Percentiles rank a stretch among this genome's conserved stretches.
These are phyloP conservation scores for Dicyrtoma fusca DNA, from an alignment of 2,888 invertebrate genomes.

Conservation along the genomic window DNA sequence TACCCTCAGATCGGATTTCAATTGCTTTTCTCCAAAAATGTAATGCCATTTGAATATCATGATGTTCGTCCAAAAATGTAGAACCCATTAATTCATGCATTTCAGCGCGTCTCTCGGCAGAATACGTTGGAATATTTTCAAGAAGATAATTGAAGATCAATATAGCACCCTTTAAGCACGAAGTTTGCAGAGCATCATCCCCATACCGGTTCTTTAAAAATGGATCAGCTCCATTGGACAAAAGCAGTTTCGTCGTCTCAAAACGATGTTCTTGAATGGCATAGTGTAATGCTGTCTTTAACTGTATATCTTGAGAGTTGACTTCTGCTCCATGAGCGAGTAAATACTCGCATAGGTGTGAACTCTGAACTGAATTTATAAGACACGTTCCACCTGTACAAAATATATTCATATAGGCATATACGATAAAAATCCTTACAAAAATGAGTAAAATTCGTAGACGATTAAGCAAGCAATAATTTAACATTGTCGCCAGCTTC, in stretches of 20 bases:
- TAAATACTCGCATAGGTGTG: conserved; percentile 76
- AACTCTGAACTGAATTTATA: conserved; percentile 89
- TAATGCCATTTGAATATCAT: conserved; percentile 59
- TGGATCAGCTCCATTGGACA: conserved; percentile 80
- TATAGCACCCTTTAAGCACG: conserved; percentile 77
- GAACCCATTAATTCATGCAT: conserved; percentile 86
- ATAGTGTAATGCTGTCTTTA: conserved; percentile 89
- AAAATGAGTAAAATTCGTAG: no score
- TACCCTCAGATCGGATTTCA: conserved; percentile 64
- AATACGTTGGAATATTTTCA: conserved; percentile 64
- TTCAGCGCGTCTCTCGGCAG: conserved; percentile 74
- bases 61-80: conserved; percentile 73
- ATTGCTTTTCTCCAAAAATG: conserved; percentile 81
- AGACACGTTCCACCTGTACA: conserved; percentile 77
- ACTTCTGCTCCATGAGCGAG: conserved; percentile 77
- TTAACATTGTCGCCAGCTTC: no score
- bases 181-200: conserved; percentile 86
- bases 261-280: conserved; percentile 76
- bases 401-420: no score
- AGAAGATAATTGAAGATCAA: conserved; percentile 71
- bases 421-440: no score
- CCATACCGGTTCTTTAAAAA: conserved; percentile 75
- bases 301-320: conserved; percentile 85
- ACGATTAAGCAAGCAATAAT: no score
- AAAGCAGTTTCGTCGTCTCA: conserved; percentile 79